Percentiles rank a stretch among this genome's conserved stretches.
Evolutionary conservation across 2,113 vertebrate species (phyloP).

Genomic region (Pollimyrus isidori): DNA sequence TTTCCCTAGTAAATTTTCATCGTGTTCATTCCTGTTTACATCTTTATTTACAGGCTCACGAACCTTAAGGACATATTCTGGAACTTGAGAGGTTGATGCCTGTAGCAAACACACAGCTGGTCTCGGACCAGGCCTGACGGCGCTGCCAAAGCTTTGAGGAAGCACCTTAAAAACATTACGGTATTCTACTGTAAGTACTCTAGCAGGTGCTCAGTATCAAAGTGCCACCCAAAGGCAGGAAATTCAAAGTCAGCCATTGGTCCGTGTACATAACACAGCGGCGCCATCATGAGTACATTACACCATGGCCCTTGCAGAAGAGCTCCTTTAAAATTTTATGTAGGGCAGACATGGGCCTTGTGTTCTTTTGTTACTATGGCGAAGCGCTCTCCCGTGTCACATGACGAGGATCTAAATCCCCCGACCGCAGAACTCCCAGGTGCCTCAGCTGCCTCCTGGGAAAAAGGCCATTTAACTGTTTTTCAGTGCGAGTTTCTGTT

Average conservation of each 20-base stretch:
- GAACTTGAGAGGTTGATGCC: neutral
- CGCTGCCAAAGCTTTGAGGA: neutral
- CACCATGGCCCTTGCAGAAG: conserved; percentile 40
- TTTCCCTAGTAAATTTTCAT: neutral
- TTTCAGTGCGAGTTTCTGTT: neutral
- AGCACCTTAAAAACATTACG: conserved; percentile 40
- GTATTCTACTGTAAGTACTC: conserved; percentile 32
- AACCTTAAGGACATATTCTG: neutral
- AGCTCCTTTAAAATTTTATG: conserved; percentile 60
- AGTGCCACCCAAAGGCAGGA: conserved; percentile 40
- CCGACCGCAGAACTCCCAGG: neutral
- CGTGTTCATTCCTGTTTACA: neutral
- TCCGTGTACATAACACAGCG: conserved; percentile 50
- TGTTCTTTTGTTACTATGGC: conserved; percentile 51
- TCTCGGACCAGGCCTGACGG: neutral
- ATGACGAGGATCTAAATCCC: neutral
- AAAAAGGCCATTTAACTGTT: neutral
- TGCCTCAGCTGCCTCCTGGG: neutral
- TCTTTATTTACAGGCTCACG: neutral
- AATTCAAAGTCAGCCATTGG: conserved; percentile 63
- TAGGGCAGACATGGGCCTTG: conserved; percentile 62
- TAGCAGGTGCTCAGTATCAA: conserved; percentile 56
- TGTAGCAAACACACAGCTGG: neutral
- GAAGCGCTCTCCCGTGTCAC: conserved; percentile 19
- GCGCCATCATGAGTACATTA: conserved; percentile 62